Evolutionary conservation across 2,888 invertebrate species (phyloP).

Genomic region (Pandemis corylana): DNA sequence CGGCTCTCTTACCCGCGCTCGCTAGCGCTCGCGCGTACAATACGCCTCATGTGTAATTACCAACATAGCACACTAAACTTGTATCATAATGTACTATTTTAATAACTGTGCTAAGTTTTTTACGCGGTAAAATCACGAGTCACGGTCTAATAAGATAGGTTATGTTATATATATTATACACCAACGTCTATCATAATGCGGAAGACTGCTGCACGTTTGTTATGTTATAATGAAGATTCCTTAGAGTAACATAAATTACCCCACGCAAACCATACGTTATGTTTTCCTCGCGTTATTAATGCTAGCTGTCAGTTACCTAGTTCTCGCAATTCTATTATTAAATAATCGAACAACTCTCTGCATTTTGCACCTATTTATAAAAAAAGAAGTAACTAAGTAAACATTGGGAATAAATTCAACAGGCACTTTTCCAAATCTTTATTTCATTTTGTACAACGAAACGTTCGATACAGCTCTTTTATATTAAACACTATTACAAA

Average conservation of each 20-base stretch:
- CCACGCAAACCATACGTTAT: conserved; percentile 23
- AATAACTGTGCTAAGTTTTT: no score
- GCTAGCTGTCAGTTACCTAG: conserved; percentile 9
- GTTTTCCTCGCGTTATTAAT: conserved; percentile 35
- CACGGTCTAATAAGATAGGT: no score
- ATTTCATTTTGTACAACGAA: conserved; percentile 70
- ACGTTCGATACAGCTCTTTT: conserved; percentile 60
- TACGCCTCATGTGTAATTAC: no score
- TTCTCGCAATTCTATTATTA: conserved; percentile 8
- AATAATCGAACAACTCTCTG: no score
- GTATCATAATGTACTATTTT: no score
- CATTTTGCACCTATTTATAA: not conserved
- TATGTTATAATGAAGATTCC: conserved; percentile 33
- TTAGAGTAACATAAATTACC: conserved; percentile 25
- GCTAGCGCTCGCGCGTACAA: no score
- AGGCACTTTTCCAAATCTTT: conserved; percentile 53
- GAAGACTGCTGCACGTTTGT: conserved; percentile 18
- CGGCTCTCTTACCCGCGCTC: no score
- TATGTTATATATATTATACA: not conserved
- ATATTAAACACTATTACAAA: conserved; percentile 45
- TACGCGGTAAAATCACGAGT: no score
- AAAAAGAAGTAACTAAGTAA: not conserved
- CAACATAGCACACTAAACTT: no score
- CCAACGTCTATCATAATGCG: not conserved
- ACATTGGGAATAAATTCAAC: conserved; percentile 39